phyloP scores from a whole-genome alignment of 1,140 invertebrate genomes.

The Prorops nasuta region DNA sequence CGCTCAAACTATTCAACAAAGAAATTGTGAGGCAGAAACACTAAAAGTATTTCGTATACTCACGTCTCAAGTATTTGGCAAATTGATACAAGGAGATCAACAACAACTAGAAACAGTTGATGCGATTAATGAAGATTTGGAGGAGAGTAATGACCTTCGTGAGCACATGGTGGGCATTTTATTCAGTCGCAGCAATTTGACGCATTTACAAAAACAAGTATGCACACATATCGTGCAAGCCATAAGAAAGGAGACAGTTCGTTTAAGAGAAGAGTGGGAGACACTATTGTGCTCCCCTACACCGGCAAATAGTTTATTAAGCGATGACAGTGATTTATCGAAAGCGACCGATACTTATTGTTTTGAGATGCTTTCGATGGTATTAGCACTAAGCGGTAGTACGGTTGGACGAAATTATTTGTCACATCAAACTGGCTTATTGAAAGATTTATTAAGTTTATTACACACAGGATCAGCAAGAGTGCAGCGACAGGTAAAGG shows the following conservation, averaged over 20 bases:
- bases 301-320: conserved; percentile 45
- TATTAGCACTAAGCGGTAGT: conserved; percentile 89
- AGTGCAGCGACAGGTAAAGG: conserved; percentile 86
- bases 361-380: conserved; percentile 97
- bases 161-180: conserved; percentile 97
- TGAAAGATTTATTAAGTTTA: conserved; percentile 82
- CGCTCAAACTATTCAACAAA: conserved; percentile 71
- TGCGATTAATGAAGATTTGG: conserved; percentile 57
- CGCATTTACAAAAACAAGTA: conserved; percentile 92
- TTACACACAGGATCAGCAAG: conserved; percentile 92
- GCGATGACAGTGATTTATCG: conserved; percentile 52
- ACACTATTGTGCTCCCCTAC: conserved; percentile 51
- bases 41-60: conserved; percentile 91
- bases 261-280: conserved; percentile 90
- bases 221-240: conserved; percentile 84
- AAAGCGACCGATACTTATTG: conserved; percentile 85
- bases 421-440: conserved; percentile 81
- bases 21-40: conserved; percentile 89
- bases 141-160: conserved; percentile 82
- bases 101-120: conserved; percentile 45
- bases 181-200: conserved; percentile 91
- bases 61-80: conserved; percentile 92
- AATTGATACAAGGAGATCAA: conserved; percentile 70
- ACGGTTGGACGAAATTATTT: conserved; percentile 86
- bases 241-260: conserved; percentile 82